Evolutionary conservation across 2,888 invertebrate species (phyloP), one percentile per base, ranked within the genome.

Genomic region (Thumatha senex): DNA sequence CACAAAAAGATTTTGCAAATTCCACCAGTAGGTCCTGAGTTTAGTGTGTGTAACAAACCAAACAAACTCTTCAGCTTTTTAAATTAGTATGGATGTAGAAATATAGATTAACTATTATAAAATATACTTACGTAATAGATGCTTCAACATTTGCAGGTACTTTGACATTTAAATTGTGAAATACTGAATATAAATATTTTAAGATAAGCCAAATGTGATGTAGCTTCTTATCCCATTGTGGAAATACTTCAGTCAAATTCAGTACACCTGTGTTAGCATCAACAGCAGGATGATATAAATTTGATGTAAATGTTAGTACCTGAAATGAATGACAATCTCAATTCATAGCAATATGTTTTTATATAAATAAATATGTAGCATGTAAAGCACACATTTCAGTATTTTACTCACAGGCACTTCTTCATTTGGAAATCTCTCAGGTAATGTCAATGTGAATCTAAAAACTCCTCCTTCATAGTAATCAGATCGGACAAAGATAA

Each of bases 141-240:
- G 96, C 96, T 82, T 96, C 95, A 60, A 91, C 84, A 86, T 97
- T 96, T 31, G 93, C 89, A 54, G 95, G 93, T 60, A 93, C 93
- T 81, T 94, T 94, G 41, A 94, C 92, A 75, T 96, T 94, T n/a
- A 97, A 93, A 87, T 97, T 96, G 58, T 95, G 93, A 85, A 98
- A 97, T 72, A 96, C 94, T 83, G 95, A 94, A 59, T 96, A 94
- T 50, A 97, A 93, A 82, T 96, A 98, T 84, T 97, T 96, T 33
- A 98, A 85, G 64, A 98, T 93, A 85, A 98, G 97, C 97, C 97
- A 98, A 40, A 98, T 91, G 74, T 96, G 96, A 80, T 97, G 95
- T 48, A 94, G 94, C 59, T 94, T 95, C 75, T 94, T 94, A 78
- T 95, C 95, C 98, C 98, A 98, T 58, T 95, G 94, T 10, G 96